Conservation (phyloP, 2,888 invertebrate genomes). For the Meghimatium bilineatum region DNA sequence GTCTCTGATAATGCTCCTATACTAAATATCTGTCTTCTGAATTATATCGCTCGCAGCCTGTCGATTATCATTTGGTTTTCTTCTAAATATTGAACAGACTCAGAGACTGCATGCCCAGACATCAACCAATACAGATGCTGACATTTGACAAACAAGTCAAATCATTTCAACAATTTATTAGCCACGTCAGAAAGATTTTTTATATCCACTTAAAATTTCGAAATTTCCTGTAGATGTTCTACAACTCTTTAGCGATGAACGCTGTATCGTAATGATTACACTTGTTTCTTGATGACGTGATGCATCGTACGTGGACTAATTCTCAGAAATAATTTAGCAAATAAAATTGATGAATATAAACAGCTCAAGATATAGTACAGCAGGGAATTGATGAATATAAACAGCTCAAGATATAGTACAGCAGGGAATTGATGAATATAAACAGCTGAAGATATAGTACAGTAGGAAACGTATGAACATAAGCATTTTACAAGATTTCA, state of each 20-base stretch:
- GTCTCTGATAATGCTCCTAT: neutral
- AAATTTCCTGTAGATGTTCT: neutral
- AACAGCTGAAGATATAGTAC: too few relatives aligned
- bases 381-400: too few relatives aligned
- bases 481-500: too few relatives aligned
- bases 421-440: too few relatives aligned
- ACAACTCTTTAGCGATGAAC: too few relatives aligned
- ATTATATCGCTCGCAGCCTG: neutral
- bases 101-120: too few relatives aligned
- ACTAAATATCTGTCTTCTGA: neutral
- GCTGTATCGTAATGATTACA: neutral
- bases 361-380: too few relatives aligned
- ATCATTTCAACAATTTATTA: conserved; percentile 9
- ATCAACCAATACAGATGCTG: neutral
- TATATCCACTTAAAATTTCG: neutral
- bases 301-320: neutral
- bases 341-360: too few relatives aligned
- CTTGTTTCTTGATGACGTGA: neutral
- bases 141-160: conserved; percentile 11
- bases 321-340: neutral
- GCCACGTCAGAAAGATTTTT: conserved; percentile 9
- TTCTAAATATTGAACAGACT: neutral
- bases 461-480: too few relatives aligned
- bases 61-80: neutral
- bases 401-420: too few relatives aligned